Base-by-base conservation (phyloP, 2,113 vertebrate species). In the Myotis brandtii region DNA sequence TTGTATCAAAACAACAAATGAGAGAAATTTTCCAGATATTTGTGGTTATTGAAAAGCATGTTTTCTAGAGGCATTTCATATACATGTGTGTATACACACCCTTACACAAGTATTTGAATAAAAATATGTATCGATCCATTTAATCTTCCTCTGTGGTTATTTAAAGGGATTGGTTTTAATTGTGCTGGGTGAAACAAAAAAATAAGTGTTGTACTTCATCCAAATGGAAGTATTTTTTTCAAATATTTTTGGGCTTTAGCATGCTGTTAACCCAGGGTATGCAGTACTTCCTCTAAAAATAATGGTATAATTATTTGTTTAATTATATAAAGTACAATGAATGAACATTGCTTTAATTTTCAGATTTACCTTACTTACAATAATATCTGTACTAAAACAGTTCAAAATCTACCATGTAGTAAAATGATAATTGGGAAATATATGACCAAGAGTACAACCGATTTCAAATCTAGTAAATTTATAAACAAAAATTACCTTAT, bases 381-480 rank as follows among this genome's bases (percentile, higher is more conserved):
- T 23, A 50, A 9, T 0, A 54, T 52, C 10, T 25, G 50, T 52
- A 64, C 13, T 54, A 81, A 89, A 92, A 85, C 21, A 62, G 3
- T 85, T 82, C 32, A 87, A 86, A 95, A 79, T 89, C 34, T 73
- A 52, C 32, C 56, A 50, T 70, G 37, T 3, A 50, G 1, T 79
- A 82, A 77, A 96, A 27, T 64, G 23, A 52, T n/a, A 76, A 56
- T 30, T 67, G 27, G 13, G 18, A 13, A 56, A 62, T 89, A 64
- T 75, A 75, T 40, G 13, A 0, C 5, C 46, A 94, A 20, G 46
- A 50, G 70, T 54, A 27, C 6, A 48, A 23, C 11, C 88, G 43
- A 59, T 75, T 94, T 94, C 69, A 93, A 95, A 62, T 46, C 4
- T 46, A 81, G n/a, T 40, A 89, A 86, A 86, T 80, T 95, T 89